phyloP scores from a whole-genome alignment of 1,140 invertebrate genomes.

The Zaprionus lachaisei region DNA sequence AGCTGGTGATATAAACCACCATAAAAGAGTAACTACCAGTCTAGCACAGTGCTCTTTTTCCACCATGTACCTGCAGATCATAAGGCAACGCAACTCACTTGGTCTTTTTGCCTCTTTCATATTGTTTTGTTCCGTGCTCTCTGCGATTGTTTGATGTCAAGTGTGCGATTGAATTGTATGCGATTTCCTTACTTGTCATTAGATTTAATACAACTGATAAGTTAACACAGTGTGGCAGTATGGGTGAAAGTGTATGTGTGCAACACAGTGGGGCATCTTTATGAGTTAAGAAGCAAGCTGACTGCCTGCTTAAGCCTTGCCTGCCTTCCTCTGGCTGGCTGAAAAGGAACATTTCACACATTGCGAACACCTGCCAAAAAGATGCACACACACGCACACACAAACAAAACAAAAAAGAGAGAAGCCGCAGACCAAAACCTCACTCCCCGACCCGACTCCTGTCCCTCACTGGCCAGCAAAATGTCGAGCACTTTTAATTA shows the following conservation, averaged over 20 bases:
- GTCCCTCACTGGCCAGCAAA: slow-evolving; percentile 54
- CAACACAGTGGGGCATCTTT: slow-evolving; percentile 38
- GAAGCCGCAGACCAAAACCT: slow-evolving; percentile 28
- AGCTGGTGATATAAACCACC: too few relatives aligned
- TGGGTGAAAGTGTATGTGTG: slow-evolving; percentile 22
- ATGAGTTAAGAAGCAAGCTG: slow-evolving; percentile 55
- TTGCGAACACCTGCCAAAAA: slow-evolving; percentile 56
- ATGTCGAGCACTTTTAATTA: slow-evolving; percentile 84
- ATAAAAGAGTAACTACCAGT: not conserved
- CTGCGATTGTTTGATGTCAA: slow-evolving; percentile 48
- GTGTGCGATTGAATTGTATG: slow-evolving; percentile 74
- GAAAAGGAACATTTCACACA: slow-evolving; percentile 25
- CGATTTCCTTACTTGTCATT: slow-evolving; percentile 63
- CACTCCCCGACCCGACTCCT: slow-evolving; percentile 10
- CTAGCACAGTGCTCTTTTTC: not conserved
- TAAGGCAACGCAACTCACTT: not conserved
- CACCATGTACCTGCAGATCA: not conserved
- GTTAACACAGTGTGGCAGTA: not conserved
- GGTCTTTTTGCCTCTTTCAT: not conserved
- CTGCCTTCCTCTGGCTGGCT: not conserved
- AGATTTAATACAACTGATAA: slow-evolving; percentile 77
- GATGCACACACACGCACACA: slow-evolving; percentile 12
- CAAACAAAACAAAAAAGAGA: slow-evolving; percentile 16
- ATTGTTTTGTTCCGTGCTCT: not conserved
- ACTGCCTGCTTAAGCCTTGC: slow-evolving; percentile 56